Evolutionary conservation across 2,113 vertebrate genomes (phyloP), one percentile per base, ranked within the genome.

Genomic region (Hydrolagus affinis): DNA sequence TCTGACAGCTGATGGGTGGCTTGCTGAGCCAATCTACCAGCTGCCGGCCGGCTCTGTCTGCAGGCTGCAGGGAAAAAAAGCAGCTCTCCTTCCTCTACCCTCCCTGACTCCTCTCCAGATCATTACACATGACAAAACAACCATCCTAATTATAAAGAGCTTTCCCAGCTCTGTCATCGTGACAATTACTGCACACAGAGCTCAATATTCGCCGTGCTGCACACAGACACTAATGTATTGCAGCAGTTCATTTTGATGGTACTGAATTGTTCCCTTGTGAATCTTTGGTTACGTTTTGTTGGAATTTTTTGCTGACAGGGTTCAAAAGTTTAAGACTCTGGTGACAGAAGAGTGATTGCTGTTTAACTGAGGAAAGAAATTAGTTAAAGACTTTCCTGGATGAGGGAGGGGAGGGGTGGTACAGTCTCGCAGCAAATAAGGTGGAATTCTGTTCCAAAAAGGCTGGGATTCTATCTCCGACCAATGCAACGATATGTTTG

Each of bases 71-170:
- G 91, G 90, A 83, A 66, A 83, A 66, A 44, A 86, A 90, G 89
- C 87, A 91, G 88, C 86, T 89, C 90, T 89, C 89, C 78, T 89
- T 91, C 88, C 60, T 89, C 89, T 89, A 83, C 89, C 87, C 88
- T 89, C 85, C 89, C 90, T 88, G 85, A 88, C 87, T 92, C 89
- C 89, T 91, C 90, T 91, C 91, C 89, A 90, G 89, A 90, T 91
- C 88, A 89, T 90, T 92, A 92, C 90, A 90, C 89, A 90, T 89
- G 92, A 93, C 91, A 92, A 89, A 92, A 90, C 90, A 90, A 91
- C 90, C 90, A 89, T 91, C 91, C 91, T 92, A 89, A 91, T 90
- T 89, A 89, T 90, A 90, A 90, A 90, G 71, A 90, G 90, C 90
- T 87, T 91, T 90, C 90, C 90, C 89, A 86, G 88, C 88, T 89